Conservation (phyloP, 2,113 vertebrate genomes). For the Mirza zaza region DNA sequence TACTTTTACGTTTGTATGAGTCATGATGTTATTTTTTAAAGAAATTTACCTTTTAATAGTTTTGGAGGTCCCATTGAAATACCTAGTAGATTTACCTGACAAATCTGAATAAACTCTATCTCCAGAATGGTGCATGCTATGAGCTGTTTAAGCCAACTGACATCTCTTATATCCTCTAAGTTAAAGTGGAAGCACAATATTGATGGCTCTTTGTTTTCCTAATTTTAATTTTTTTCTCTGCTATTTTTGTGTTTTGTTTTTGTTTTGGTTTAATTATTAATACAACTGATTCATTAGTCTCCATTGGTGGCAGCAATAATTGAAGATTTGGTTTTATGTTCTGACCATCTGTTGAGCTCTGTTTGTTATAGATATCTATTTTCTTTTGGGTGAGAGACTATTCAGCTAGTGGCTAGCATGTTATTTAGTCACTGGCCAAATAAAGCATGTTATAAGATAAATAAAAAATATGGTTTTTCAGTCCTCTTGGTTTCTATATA, state of each 20-base stretch:
- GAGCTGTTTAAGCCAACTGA: not conserved
- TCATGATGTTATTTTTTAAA: not conserved
- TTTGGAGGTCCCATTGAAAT: not conserved
- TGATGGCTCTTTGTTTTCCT: not conserved
- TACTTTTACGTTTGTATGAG: not conserved
- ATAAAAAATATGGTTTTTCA: not conserved
- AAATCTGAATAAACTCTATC: not conserved
- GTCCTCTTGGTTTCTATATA: not conserved
- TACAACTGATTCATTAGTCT: not conserved
- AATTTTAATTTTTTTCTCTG: not conserved
- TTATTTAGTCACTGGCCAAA: too few species aligned
- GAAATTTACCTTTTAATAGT: not conserved
- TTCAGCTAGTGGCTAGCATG: too few species aligned
- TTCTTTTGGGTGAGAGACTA: not conserved
- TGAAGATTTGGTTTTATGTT: not conserved
- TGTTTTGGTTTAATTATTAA: not conserved
- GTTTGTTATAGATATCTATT: not conserved
- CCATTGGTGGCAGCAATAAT: not conserved
- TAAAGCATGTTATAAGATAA: too few species aligned
- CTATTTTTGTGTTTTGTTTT: not conserved
- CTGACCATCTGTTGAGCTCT: not conserved
- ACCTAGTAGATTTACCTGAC: not conserved
- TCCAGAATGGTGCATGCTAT: not conserved
- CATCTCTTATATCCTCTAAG: not conserved
- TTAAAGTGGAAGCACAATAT: not conserved